These are phyloP conservation scores for Acronicta aceris DNA, from an alignment of 2,888 invertebrate genomes.

Conservation along the genomic window DNA sequence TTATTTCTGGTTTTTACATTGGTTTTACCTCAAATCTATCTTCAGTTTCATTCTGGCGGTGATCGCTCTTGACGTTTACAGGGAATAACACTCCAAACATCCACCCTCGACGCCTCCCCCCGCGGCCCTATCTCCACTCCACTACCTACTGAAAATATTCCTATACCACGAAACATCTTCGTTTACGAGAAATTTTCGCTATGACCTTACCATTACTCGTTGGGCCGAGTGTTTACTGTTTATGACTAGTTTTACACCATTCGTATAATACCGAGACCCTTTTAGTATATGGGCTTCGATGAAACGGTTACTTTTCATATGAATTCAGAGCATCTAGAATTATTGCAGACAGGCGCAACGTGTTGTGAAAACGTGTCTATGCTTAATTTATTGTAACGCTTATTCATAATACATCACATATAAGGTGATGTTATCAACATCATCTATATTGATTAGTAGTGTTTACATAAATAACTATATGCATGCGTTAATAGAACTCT, in stretches of 20 bases:
- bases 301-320: slow-evolving; percentile 27
- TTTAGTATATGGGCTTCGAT: slow-evolving; percentile 33
- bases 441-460: too few relatives aligned
- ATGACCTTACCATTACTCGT: slow-evolving; percentile 51
- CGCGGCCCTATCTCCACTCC: slow-evolving; percentile 29
- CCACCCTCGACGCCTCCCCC: slow-evolving; percentile 40
- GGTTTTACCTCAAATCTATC: slow-evolving; percentile 68
- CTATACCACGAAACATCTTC: slow-evolving; percentile 54
- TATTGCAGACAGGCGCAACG: slow-evolving; percentile 22
- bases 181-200: slow-evolving; percentile 59
- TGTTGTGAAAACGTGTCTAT: slow-evolving; percentile 19
- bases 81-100: slow-evolving; percentile 78
- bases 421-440: too few relatives aligned
- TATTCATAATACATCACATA: slow-evolving; percentile 5
- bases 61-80: slow-evolving; percentile 84
- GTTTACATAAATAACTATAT: too few relatives aligned
- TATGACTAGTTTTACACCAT: slow-evolving; percentile 49
- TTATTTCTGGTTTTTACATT: slow-evolving; percentile 63
- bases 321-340: slow-evolving; percentile 31
- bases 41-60: slow-evolving; percentile 69
- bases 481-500: too few relatives aligned
- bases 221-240: slow-evolving; percentile 39
- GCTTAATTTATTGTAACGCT: slow-evolving; percentile 30
- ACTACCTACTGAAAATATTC: slow-evolving; percentile 57
- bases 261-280: slow-evolving; percentile 40